Percentiles rank a stretch among this genome's conserved stretches.
Conservation (phyloP, 2,888 invertebrate species). For the Dynastes maya region DNA sequence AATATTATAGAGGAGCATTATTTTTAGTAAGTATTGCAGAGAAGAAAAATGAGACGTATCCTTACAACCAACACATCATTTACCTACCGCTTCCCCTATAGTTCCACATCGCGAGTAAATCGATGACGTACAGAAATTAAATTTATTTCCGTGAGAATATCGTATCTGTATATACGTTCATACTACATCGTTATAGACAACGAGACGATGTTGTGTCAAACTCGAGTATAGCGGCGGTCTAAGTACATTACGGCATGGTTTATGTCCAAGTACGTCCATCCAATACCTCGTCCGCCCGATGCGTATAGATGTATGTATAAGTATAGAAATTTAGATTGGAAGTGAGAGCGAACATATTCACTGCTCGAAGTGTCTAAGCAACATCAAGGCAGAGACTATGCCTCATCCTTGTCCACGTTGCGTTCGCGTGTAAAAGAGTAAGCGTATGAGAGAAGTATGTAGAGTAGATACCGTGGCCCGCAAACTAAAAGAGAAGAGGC, state of each 20-base stretch:
- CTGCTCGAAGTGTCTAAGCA: conserved; percentile 25
- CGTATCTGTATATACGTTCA: conserved; percentile 3
- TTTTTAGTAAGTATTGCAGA: too few species aligned
- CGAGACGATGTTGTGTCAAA: conserved; percentile 29
- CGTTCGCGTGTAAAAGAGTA: conserved; percentile 10
- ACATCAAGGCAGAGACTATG: conserved; percentile 1
- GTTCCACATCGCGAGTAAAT: conserved; percentile 13
- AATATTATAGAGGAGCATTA: too few species aligned
- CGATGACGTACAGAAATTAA: conserved; percentile 42
- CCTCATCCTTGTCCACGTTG: neutral
- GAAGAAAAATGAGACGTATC: neutral
- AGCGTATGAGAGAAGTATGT: neutral
- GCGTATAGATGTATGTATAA: neutral
- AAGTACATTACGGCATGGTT: conserved; percentile 42
- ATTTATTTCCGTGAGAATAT: conserved; percentile 37
- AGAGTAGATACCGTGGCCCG: conserved; percentile 34
- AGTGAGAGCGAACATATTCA: conserved; percentile 38
- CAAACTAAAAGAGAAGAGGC: conserved; percentile 26
- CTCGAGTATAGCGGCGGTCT: conserved; percentile 20
- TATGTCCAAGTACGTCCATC: conserved; percentile 28
- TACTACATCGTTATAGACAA: conserved; percentile 24
- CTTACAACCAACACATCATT: neutral
- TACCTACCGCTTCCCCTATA: conserved; percentile 3
- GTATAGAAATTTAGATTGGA: conserved; percentile 46
- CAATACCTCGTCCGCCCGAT: neutral